These are phyloP conservation scores for Artibeus lituratus DNA, from an alignment of 2,797 vertebrate genomes.

Conservation along the genomic window DNA sequence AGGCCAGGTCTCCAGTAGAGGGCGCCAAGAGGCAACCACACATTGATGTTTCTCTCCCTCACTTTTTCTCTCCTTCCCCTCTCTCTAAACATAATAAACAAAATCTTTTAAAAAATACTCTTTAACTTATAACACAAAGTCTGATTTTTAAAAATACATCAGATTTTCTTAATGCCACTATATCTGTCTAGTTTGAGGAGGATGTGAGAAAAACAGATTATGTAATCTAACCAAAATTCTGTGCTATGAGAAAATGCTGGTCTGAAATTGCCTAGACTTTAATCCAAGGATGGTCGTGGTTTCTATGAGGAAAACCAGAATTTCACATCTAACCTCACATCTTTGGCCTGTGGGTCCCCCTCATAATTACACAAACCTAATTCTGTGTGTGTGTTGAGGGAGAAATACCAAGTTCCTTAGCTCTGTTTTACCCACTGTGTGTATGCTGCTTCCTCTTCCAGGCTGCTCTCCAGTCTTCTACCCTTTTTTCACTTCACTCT, in stretches of 20 bases:
- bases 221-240: neutral
- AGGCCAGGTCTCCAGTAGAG: too few relatives aligned
- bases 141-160: neutral
- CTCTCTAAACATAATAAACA: too few relatives aligned
- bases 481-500: too few relatives aligned
- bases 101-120: neutral
- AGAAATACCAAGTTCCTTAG: neutral
- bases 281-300: neutral
- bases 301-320: neutral
- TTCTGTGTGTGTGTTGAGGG: neutral
- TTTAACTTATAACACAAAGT: neutral
- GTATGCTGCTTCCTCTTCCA: fast-evolving
- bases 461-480: fast-evolving
- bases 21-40: too few relatives aligned
- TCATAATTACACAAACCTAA: neutral
- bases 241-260: neutral
- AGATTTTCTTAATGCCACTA: neutral
- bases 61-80: too few relatives aligned
- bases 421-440: neutral
- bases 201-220: neutral
- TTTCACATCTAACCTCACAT: neutral
- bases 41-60: too few relatives aligned
- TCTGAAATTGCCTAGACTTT: neutral
- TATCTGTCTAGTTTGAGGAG: neutral
- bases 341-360: neutral